These are phyloP conservation scores for Siniperca undulata DNA, from an alignment of 2,797 vertebrate genomes.

Conservation along the genomic window DNA sequence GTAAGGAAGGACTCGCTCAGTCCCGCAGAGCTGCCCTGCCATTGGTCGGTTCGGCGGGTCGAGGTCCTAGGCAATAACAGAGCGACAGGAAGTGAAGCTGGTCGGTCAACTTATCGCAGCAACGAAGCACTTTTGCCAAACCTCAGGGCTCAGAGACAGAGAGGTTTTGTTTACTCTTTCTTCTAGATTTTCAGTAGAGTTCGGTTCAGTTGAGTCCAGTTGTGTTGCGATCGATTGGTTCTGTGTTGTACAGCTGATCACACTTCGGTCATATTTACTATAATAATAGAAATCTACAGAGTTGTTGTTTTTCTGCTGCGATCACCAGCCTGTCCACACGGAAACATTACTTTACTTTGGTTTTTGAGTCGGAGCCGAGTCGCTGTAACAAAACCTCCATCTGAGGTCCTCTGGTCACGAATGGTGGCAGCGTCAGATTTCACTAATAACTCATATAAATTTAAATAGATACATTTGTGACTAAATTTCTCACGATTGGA, in stretches of 20 bases:
- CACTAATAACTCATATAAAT: too few relatives aligned
- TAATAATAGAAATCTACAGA: conserved; percentile 53
- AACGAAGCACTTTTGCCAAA: conserved; percentile 80
- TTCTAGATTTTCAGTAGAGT: conserved; percentile 65
- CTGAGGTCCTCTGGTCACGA: not conserved
- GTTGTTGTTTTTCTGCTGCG: conserved; percentile 63
- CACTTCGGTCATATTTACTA: conserved; percentile 68
- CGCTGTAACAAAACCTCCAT: not conserved
- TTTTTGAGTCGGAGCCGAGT: not conserved
- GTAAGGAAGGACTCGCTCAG: conserved; percentile 6
- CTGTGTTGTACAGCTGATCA: conserved; percentile 73
- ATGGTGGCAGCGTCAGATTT: too few relatives aligned
- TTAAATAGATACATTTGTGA: too few relatives aligned
- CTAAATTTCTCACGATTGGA: too few relatives aligned
- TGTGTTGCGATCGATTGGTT: conserved; percentile 62
- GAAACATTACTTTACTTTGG: not conserved
- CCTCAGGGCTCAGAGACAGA: conserved; percentile 76
- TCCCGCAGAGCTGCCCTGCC: conserved; percentile 28
- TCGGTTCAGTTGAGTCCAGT: conserved; percentile 63
- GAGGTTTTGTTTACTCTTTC: conserved; percentile 75
- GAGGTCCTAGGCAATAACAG: conserved; percentile 53
- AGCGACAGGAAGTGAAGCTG: conserved; percentile 43
- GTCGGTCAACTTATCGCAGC: conserved; percentile 49
- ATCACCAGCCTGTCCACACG: conserved; percentile 19
- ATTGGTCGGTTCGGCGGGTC: conserved; percentile 27